Evolutionary conservation across 2,888 invertebrate species (phyloP).

Genomic region (Gortyna flavago): DNA sequence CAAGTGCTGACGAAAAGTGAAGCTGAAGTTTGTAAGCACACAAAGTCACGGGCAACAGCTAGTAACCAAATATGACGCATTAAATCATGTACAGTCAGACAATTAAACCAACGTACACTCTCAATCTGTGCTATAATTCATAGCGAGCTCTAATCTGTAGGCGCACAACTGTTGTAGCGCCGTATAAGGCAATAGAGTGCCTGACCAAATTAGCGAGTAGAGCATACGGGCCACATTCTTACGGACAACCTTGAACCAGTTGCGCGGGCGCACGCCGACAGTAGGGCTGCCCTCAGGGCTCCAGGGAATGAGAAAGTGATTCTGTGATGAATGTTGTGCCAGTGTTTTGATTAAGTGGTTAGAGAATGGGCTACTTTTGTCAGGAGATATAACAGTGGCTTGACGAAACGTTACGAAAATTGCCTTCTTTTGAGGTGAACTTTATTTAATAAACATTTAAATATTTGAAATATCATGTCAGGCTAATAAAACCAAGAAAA

Average conservation of each 20-base stretch:
- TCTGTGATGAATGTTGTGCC: constrained; percentile 11
- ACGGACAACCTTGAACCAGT: constrained; percentile 76
- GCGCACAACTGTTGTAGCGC: constrained; percentile 49
- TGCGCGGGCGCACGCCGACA: constrained; percentile 66
- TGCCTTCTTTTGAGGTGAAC: background rate
- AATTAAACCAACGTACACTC: constrained; percentile 25
- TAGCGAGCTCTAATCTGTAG: constrained; percentile 47
- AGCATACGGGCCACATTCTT: constrained; percentile 68
- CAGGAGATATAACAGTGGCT: background rate
- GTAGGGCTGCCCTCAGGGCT: constrained; percentile 62
- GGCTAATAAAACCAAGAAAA: background rate
- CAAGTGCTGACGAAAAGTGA: background rate
- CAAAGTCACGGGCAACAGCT: background rate
- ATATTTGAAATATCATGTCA: background rate
- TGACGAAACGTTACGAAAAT: background rate
- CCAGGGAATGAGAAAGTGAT: constrained; percentile 11
- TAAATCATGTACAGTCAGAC: constrained; percentile 12
- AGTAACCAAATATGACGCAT: background rate
- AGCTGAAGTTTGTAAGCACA: background rate
- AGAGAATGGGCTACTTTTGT: background rate
- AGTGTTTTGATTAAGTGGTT: constrained; percentile 5
- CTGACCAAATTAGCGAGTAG: constrained; percentile 66
- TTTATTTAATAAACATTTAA: background rate
- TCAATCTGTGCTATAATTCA: constrained; percentile 45
- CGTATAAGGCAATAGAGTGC: constrained; percentile 57